Percentiles rank a stretch among this genome's conserved stretches.
phyloP scores from a whole-genome alignment of 2,797 vertebrate species.

The Sebastes kiyomatsui region DNA sequence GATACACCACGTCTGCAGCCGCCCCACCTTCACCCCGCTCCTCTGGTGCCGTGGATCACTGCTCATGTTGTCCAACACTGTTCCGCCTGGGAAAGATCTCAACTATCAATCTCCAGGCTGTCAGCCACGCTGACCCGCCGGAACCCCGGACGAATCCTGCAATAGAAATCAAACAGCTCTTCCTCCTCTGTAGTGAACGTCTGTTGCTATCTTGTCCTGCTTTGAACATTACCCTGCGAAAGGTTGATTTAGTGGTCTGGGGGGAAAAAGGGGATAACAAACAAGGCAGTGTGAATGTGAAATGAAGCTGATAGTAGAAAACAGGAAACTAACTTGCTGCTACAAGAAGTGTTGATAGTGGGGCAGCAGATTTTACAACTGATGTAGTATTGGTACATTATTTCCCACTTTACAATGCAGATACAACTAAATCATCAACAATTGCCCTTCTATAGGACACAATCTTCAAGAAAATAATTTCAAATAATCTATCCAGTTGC shows the following conservation, averaged over 20 bases:
- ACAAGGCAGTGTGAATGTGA: conserved; percentile 47
- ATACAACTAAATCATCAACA: conserved; percentile 5
- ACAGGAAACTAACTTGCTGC: conserved; percentile 42
- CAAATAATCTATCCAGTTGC: not conserved
- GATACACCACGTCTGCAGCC: conserved; percentile 30
- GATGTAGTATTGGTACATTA: not conserved
- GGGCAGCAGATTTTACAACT: not conserved
- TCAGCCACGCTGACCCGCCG: conserved; percentile 66
- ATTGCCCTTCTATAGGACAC: not conserved
- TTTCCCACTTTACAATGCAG: not conserved
- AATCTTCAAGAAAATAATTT: not conserved
- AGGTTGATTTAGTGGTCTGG: conserved; percentile 58
- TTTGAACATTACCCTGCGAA: conserved; percentile 65
- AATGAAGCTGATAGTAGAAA: conserved; percentile 27
- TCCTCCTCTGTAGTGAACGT: conserved; percentile 55
- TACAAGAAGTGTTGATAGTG: conserved; percentile 13
- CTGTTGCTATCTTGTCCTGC: conserved; percentile 62
- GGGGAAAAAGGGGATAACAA: conserved; percentile 25
- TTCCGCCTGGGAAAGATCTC: conserved; percentile 72
- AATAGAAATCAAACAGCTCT: conserved; percentile 63
- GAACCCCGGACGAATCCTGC: conserved; percentile 54
- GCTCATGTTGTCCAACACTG: conserved; percentile 70
- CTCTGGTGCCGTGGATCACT: conserved; percentile 69
- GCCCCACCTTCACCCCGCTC: conserved; percentile 42
- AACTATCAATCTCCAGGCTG: conserved; percentile 77